Conservation (phyloP, 2,113 vertebrate species). For the Calyptomena viridis region DNA sequence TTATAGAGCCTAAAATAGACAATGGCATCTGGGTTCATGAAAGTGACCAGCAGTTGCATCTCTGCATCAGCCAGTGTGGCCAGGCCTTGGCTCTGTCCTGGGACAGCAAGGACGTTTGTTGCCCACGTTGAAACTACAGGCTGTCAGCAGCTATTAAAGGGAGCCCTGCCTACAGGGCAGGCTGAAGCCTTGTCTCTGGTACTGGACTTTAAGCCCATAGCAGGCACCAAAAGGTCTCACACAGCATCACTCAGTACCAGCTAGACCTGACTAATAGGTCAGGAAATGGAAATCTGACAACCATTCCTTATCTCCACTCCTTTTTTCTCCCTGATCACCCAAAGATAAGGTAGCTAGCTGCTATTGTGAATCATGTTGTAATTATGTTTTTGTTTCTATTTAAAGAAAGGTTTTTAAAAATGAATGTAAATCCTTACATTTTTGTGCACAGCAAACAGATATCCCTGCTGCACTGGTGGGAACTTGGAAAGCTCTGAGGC, state of each 20-base stretch:
- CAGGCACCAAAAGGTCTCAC: not conserved
- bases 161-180: not conserved
- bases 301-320: not conserved
- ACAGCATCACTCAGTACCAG: not conserved
- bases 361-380: not conserved
- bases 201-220: not conserved
- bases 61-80: not conserved
- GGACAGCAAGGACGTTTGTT: fast-evolving
- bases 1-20: not conserved
- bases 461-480: not conserved
- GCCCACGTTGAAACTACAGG: fast-evolving
- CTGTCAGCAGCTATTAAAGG: not conserved
- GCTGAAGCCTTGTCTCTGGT: not conserved
- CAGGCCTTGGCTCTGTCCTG: not conserved
- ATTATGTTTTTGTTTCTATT: not conserved
- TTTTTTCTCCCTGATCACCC: not conserved
- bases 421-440: not conserved
- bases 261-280: not conserved
- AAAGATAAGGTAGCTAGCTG: not conserved
- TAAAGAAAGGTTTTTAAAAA: not conserved
- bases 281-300: not conserved
- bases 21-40: not conserved
- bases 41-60: not conserved
- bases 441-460: not conserved
- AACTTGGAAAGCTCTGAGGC: not conserved